phyloP scores from a whole-genome alignment of 2,888 invertebrate genomes.

The Dryococelus australis region DNA sequence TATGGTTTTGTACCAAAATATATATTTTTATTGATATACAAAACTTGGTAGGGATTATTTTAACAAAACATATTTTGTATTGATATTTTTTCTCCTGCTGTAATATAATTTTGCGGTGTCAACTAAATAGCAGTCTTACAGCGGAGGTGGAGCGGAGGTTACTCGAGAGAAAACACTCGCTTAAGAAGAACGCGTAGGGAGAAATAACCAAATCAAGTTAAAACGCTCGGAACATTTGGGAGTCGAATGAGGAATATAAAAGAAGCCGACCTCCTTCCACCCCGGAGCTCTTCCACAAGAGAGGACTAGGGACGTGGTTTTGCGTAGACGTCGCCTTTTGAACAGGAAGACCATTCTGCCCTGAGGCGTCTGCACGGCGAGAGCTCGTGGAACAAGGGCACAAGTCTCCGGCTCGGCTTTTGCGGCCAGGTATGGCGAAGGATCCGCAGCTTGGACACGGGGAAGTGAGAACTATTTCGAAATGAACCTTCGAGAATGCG shows the following conservation, averaged over 20 bases:
- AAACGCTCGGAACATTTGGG: conserved; percentile 20
- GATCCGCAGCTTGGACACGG: no score
- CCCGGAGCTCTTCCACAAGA: background rate
- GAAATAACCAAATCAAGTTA: conserved; percentile 26
- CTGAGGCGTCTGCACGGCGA: background rate
- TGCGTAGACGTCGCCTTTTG: background rate
- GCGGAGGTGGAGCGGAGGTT: no score
- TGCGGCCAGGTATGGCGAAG: no score
- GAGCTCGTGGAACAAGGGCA: background rate
- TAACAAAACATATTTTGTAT: no score
- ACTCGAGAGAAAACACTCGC: background rate
- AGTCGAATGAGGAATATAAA: conserved; percentile 21
- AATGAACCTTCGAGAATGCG: no score
- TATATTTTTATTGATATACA: no score
- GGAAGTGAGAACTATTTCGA: no score
- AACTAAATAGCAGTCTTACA: no score
- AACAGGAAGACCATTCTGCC: background rate
- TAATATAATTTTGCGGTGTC: no score
- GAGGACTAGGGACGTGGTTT: background rate
- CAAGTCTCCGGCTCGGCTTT: background rate
- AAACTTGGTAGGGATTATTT: no score
- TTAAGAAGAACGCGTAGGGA: background rate
- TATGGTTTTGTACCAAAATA: no score
- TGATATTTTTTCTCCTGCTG: no score
- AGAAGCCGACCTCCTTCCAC: background rate